These are phyloP conservation scores for Denticeps clupeoides DNA, from an alignment of 2,797 vertebrate genomes.

Conservation along the genomic window DNA sequence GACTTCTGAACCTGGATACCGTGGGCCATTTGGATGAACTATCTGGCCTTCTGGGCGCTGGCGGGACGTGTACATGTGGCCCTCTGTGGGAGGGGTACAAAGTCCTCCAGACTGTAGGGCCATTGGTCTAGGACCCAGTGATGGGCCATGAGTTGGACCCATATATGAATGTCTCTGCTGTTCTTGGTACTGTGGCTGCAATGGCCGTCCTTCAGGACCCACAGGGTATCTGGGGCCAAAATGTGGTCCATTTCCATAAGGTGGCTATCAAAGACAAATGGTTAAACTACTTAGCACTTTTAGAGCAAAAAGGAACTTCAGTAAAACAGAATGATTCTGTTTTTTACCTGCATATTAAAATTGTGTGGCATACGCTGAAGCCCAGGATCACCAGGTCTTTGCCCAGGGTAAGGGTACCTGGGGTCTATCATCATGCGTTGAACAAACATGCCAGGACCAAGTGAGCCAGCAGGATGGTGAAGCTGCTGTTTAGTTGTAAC, in stretches of 20 bases:
- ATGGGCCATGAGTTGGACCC: constrained; percentile 63
- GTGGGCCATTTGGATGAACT: constrained; percentile 45
- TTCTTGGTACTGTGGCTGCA: constrained; percentile 41
- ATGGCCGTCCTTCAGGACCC: constrained; percentile 48
- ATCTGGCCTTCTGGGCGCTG: constrained; percentile 58
- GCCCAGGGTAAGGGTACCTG: constrained; percentile 56
- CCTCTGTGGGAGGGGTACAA: constrained; percentile 60
- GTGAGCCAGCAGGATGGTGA: constrained; percentile 50
- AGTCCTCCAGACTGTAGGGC: constrained; percentile 63
- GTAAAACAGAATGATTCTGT: neutral
- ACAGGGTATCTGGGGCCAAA: constrained; percentile 60
- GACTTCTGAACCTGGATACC: constrained; percentile 46
- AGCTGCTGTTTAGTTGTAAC: constrained; percentile 33
- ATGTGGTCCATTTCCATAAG: constrained; percentile 61
- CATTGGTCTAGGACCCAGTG: constrained; percentile 65
- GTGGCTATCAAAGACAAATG: constrained; percentile 47
- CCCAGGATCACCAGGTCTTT: constrained; percentile 53
- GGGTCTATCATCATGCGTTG: constrained; percentile 68
- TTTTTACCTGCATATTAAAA: constrained; percentile 75
- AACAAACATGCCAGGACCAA: constrained; percentile 61
- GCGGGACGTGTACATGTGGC: constrained; percentile 62
- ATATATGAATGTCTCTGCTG: constrained; percentile 58
- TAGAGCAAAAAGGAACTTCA: neutral
- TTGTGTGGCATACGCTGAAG: constrained; percentile 58
- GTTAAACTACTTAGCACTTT: neutral